These are phyloP conservation scores for Arenicola marina DNA, from an alignment of 2,888 invertebrate species.

Conservation along the genomic window DNA sequence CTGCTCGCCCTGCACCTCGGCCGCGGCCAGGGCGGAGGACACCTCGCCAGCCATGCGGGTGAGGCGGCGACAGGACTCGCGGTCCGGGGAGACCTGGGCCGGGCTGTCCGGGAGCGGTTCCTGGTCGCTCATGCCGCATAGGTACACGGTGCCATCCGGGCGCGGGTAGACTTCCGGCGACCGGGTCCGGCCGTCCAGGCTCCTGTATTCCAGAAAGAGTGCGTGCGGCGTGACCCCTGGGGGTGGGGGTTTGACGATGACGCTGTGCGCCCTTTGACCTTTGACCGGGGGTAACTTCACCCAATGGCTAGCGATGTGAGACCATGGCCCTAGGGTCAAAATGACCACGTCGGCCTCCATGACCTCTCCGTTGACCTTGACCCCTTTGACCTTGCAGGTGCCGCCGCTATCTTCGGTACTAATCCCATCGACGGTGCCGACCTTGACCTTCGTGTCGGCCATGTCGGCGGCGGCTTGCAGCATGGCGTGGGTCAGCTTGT, in stretches of 20 bases:
- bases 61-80: conserved; percentile 14
- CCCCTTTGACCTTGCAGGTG: conserved; percentile 26
- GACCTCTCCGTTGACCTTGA: conserved; percentile 24
- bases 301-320: conserved; percentile 29
- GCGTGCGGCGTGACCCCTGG: conserved; percentile 22
- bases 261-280: conserved; percentile 32
- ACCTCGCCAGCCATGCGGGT: conserved; percentile 12
- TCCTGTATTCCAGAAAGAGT: conserved; percentile 26
- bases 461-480: conserved; percentile 17
- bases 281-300: conserved; percentile 20
- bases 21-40: conserved; percentile 15
- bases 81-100: conserved; percentile 12
- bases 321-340: conserved; percentile 40
- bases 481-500: conserved; percentile 26
- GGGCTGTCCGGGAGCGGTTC: conserved; percentile 28
- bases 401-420: conserved; percentile 2
- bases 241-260: conserved; percentile 10
- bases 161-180: conserved; percentile 38
- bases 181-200: not conserved
- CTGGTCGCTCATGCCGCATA: conserved; percentile 31
- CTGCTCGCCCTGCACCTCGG: conserved; percentile 19
- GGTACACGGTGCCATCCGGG: conserved; percentile 36
- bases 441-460: conserved; percentile 13
- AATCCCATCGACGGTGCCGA: conserved; percentile 22
- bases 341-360: conserved; percentile 32